Base-by-base conservation (phyloP, 2,113 vertebrate genomes). In the Nycticryphes semicollaris region DNA sequence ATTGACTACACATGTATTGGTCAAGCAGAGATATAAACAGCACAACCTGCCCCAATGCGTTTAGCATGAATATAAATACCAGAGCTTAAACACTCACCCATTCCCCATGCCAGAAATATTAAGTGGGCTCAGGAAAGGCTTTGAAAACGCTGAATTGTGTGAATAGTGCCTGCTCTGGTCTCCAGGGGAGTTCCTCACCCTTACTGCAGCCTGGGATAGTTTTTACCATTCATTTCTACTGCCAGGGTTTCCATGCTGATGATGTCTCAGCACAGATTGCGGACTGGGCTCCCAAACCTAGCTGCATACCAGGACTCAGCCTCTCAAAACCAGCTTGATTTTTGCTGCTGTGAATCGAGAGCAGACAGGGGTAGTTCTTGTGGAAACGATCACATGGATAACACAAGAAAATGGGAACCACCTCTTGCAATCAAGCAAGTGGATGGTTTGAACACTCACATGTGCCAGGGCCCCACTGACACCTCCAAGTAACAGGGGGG, bases 401-500 rank as follows among this genome's bases (percentile, higher is more conserved):
- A 37, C 41, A 56, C n/a, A 84, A 83, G 70, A 57, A 90, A 85
- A 84, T 27, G 45, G 31, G 93, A 88, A 86, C 24, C 28, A 45
- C 28, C 27, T 75, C 62, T 43, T 79, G 51, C 79, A 39, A 7
- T 10, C 2, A 3, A 50, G 37, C 30, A 51, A 51, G 20, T 12
- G 13, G 60, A 35, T 10, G 15, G 41, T 14, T 12, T 62, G 21
- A 84, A 27, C 0, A 4, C 17, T 25, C 6, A 1, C 2, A 0
- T 15, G 8, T 19, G 48, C 63, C 39, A 70, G 12, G 13, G 30
- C 3, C 43, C 22, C 37, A 25, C 45, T 2, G 18, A 69, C 4
- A 19, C 22, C 10, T 82, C 54, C 66, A 51, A 57, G 17, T 37
- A 23, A n/a, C 24, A 54, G 30, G 37, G 33, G n/a, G 24, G 17